Evolutionary conservation across 2,797 vertebrate species (phyloP), one percentile per base, ranked within the genome.

Genomic region (Falco rusticolus): DNA sequence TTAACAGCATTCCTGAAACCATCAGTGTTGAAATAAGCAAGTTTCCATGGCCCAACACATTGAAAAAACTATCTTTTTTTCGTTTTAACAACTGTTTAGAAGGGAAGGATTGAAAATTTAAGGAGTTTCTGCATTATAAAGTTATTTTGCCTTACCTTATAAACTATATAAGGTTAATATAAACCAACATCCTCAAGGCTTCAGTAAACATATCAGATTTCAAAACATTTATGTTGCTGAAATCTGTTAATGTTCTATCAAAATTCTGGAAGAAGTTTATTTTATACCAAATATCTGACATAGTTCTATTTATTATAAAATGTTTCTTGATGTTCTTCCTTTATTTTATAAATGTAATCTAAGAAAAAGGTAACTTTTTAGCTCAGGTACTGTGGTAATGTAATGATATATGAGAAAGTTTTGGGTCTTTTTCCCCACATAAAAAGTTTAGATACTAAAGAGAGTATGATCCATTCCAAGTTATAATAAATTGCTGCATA

Each of bases 111-210:
- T 93, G 57, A 90, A 19, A 94, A 51, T 50, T 4, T 31, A 59
- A 70, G 28, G 24, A 89, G 21, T 84, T 96, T 95, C 63, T 94
- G 21, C 12, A 56, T n/a, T 95, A 34, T 29, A 53, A 81, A 53
- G 12, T 68, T 91, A 71, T 69, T 80, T 85, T 91, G 9, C 41
- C 94, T 91, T 89, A 63, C 24, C 26, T 53, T 65, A 43, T 86
- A 50, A 66, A 5, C 14, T 82, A 9, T 45, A 45, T 45, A 45
- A 45, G 17, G 43, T 43, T 43, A 43, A 43, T 64, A 75, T 34
- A 87, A 88, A 94, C 5, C 6, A 72, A 9, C 16, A 18, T 21
- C 7, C 20, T 79, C 28, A 48, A 93, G 37, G 57, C 43, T 19
- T 71, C 33, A 51, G 8, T 61, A 95, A 81, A 33, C 11, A 45